A percentile compares a stretch with the other conserved stretches of the same genome.
Conservation (phyloP, 2,113 vertebrate species). For the Marmota flaviventris region DNA sequence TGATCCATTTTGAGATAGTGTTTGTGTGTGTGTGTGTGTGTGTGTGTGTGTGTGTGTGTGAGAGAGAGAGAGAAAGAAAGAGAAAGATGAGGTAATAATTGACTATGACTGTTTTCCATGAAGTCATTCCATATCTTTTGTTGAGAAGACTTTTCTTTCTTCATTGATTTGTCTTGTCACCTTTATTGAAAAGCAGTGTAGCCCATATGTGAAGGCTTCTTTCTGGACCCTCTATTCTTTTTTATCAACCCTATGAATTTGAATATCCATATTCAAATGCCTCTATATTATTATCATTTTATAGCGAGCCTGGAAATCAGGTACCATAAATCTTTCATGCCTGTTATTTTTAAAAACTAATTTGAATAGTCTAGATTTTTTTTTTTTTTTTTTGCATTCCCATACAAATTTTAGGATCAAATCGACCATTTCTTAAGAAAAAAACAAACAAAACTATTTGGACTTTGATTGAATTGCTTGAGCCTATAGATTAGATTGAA, state of each 20-base stretch:
- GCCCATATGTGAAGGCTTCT: background rate
- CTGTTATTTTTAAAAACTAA: background rate
- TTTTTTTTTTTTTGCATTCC: slow-evolving; percentile 7
- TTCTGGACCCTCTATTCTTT: slow-evolving; percentile 4
- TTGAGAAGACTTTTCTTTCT: background rate
- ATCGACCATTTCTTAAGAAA: slow-evolving; percentile 2
- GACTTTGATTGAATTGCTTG: slow-evolving; percentile 5
- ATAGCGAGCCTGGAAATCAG: background rate
- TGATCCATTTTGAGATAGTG: slow-evolving; percentile 35
- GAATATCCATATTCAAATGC: background rate
- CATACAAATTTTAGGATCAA: slow-evolving; percentile 2
- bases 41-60: too few species aligned
- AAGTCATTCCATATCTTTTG: background rate
- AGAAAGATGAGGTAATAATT: background rate
- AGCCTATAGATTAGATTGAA: background rate
- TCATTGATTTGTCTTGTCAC: background rate
- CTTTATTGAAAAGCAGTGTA: slow-evolving; percentile 36
- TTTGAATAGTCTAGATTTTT: background rate
- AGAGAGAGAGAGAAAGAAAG: too few species aligned
- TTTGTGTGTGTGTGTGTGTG: background rate
- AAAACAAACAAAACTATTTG: background rate
- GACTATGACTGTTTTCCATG: background rate
- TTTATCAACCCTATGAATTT: background rate
- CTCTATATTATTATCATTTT: background rate
- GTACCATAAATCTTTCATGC: background rate